Evolutionary conservation across 1,140 invertebrate species (phyloP), one percentile per base, ranked within the genome.

Genomic region (Dendroctonus ponderosae): DNA sequence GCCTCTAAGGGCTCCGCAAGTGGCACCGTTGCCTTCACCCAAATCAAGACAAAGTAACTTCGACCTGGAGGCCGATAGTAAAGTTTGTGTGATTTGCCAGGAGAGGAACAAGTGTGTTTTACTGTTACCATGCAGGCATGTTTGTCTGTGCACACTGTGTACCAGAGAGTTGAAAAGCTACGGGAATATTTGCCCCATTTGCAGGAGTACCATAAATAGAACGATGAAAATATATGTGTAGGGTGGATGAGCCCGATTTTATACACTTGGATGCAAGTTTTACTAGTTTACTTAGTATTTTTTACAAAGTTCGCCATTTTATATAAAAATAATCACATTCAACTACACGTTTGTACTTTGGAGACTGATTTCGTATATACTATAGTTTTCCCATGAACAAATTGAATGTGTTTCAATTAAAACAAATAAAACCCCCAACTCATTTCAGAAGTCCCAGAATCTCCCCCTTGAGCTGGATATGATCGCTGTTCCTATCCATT

Each of bases 91-190:
- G 6, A 67, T 72, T 40, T 74, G 72, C 39, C 68, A 72, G 52
- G 72, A 74, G 49, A 40, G 54, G n/a, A 49, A 7, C 3, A 72
- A 72, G 57, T 74, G 70, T 63, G 56, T 74, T 42, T 44, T 74
- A 42, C 51, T 74, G 12, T 52, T 74, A 37, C 70, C 70, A 11
- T 74, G 72, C 44, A 70, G 52, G 57, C 72, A 74, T 65, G 15
- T 74, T 40, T 74, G 72, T 50, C 49, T 70, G 38, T 74, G 72
- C 56, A 39, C n/a, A n/a, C 66, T 70, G 61, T 74, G 72, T 66
- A 62, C 43, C 7, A 38, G 42, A 11, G 66, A 59, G 44, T 43
- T 73, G 44, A 64, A 54, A 48, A 56, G 57, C n/a, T 73, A 73
- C 50, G 65, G 66, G 68, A 56, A 63, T 38, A 39, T 57, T 8